These are phyloP conservation scores for Eonycteris spelaea DNA, from an alignment of 2,113 vertebrate genomes.

Conservation along the genomic window DNA sequence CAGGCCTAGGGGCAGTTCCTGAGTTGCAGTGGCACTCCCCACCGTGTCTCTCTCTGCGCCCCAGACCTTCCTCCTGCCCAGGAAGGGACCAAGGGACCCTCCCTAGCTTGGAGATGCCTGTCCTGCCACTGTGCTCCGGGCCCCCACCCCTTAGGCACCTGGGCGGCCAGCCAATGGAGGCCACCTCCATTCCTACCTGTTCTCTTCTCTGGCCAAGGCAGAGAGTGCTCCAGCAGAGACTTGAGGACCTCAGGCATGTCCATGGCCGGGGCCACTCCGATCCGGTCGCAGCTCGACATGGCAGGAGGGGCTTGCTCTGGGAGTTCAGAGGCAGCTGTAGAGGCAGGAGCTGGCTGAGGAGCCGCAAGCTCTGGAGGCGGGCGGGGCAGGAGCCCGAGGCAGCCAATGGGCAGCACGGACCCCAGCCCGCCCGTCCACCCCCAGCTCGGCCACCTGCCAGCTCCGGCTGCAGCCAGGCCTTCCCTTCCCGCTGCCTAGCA, in stretches of 20 bases:
- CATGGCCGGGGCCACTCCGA: slow-evolving; percentile 81
- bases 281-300: slow-evolving; percentile 80
- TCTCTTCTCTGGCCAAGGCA: slow-evolving; percentile 83
- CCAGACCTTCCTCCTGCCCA: not conserved
- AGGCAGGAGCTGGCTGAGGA: slow-evolving; percentile 6
- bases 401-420: slow-evolving; percentile 71
- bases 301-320: slow-evolving; percentile 47
- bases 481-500: slow-evolving; percentile 69
- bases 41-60: not conserved
- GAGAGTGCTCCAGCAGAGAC: slow-evolving; percentile 88
- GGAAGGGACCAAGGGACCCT: not conserved
- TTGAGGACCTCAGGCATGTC: slow-evolving; percentile 92
- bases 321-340: slow-evolving; percentile 44
- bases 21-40: not conserved
- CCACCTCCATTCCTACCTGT: slow-evolving; percentile 81
- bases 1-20: not conserved
- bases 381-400: slow-evolving; percentile 63
- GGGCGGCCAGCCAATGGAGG: not conserved
- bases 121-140: not conserved
- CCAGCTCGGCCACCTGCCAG: slow-evolving; percentile 77
- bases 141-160: not conserved
- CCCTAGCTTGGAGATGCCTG: not conserved
- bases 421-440: slow-evolving; percentile 69
- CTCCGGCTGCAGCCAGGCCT: slow-evolving; percentile 78
- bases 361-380: slow-evolving; percentile 57